Evolutionary conservation across 2,888 invertebrate species (phyloP).

Genomic region (Drosophila falleni): DNA sequence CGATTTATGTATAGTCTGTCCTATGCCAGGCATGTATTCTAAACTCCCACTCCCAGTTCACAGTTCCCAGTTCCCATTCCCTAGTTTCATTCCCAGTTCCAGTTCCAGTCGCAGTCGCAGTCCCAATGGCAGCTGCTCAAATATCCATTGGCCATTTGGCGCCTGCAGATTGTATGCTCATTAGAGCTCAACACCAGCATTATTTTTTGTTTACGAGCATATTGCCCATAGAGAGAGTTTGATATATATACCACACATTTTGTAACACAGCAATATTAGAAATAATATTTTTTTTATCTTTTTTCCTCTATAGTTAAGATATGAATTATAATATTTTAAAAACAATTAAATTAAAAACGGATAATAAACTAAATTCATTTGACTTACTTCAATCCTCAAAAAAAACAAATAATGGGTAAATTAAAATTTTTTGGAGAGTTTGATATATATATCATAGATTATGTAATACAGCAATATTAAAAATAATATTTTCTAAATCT

Average conservation of each 20-base stretch:
- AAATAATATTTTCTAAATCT: no score
- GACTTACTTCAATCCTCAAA: no score
- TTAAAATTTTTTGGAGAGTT: no score
- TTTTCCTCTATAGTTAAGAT: background rate
- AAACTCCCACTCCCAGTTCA: background rate
- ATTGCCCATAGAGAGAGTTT: conserved; percentile 5
- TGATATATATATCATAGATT: no score
- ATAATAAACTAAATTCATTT: no score
- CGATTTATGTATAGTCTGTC: conserved; percentile 48
- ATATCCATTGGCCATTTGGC: conserved; percentile 62
- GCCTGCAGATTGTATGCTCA: conserved; percentile 56
- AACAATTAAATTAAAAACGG: no score
- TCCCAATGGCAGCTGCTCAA: conserved; percentile 71
- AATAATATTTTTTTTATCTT: background rate
- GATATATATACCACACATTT: background rate
- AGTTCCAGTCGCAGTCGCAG: background rate
- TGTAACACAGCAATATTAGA: background rate
- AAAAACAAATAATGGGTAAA: no score
- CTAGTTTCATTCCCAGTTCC: background rate
- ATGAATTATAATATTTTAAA: no score
- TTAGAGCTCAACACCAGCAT: conserved; percentile 48
- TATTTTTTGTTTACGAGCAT: conserved; percentile 23
- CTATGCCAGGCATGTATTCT: background rate
- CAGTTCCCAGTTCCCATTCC: background rate
- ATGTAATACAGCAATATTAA: no score